These are phyloP conservation scores for Pedionomus torquatus DNA, from an alignment of 2,113 vertebrate species.

Conservation along the genomic window DNA sequence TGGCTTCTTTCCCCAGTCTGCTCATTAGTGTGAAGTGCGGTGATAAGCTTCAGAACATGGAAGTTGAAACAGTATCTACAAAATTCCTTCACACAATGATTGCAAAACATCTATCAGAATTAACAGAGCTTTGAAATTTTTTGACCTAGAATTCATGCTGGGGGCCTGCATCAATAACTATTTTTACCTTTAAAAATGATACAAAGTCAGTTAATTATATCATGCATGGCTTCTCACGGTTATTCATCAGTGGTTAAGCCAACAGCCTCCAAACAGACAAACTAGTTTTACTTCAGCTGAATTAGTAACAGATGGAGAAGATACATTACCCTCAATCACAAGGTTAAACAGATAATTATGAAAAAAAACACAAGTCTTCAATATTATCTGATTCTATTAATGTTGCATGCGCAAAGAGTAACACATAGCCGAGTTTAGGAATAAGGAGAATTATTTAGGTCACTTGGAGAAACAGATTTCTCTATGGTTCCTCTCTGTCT, in stretches of 20 bases:
- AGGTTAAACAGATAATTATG: constrained; percentile 49
- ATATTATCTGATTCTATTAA: constrained; percentile 35
- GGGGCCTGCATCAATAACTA: background rate
- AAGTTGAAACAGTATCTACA: constrained; percentile 37
- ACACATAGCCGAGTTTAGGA: background rate
- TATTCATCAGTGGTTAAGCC: background rate
- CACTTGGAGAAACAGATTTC: background rate
- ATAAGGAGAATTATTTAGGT: constrained; percentile 1
- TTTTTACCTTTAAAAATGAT: background rate
- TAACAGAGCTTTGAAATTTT: background rate
- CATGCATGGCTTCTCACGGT: background rate
- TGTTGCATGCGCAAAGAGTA: background rate
- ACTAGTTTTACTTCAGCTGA: constrained; percentile 17
- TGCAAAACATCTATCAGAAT: constrained; percentile 8
- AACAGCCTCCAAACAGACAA: constrained; percentile 16
- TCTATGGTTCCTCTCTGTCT: background rate
- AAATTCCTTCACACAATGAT: constrained; percentile 6
- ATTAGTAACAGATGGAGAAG: constrained; percentile 54
- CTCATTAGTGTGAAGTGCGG: constrained; percentile 26
- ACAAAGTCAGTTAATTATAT: background rate
- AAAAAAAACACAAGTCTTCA: background rate
- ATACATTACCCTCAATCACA: constrained; percentile 37
- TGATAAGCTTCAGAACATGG: constrained; percentile 41
- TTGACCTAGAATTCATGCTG: background rate
- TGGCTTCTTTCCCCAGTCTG: constrained; percentile 45